Base-by-base conservation (phyloP, 2,113 vertebrate species). In the Apeltes quadracus region DNA sequence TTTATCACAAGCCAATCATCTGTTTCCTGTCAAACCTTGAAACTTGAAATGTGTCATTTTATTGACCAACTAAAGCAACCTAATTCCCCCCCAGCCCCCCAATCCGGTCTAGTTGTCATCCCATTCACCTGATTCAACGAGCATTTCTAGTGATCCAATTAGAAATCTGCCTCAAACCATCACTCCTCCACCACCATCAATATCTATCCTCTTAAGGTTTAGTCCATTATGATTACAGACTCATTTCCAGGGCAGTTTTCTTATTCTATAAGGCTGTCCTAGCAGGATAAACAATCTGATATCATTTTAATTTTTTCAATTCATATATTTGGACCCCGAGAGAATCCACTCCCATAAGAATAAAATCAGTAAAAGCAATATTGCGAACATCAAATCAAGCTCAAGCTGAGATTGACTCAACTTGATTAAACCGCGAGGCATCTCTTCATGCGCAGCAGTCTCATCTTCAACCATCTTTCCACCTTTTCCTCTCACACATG, bases 341-440 rank as follows among this genome's bases (percentile, higher is more conserved):
- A 81, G 65, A 44, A 77, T 48, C 27, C 54, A 62, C 77, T 44
- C 23, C 16, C 51, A 39, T 54, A 53, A 51, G 36, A 43, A 58
- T 20, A 72, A 83, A 81, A 65, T 56, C 39, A 39, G 46, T 50
- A 61, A 68, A 84, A 86, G 67, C 75, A 71, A 80, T 76, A 81
- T 41, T 59, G 58, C 72, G 75, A 85, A 78, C 75, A 68, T 72
- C 51, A 79, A 84, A 86, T 85, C 82, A 84, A 84, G 79, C 75
- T 75, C 71, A 75, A 75, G 73, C 75, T 83, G 72, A 56, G 63
- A 82, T 85, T n/a, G n/a, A n/a, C n/a, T n/a, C n/a, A n/a, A n/a
- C n/a, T 57, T 81, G 82, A 90, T 86, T 87, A 85, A 73, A 85
- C 50, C 79, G 50, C 29, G 12, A 74, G 76, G 67, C 62, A 36